Evolutionary conservation across 2,113 vertebrate species (phyloP).

Genomic region (Poeciliopsis prolifica): DNA sequence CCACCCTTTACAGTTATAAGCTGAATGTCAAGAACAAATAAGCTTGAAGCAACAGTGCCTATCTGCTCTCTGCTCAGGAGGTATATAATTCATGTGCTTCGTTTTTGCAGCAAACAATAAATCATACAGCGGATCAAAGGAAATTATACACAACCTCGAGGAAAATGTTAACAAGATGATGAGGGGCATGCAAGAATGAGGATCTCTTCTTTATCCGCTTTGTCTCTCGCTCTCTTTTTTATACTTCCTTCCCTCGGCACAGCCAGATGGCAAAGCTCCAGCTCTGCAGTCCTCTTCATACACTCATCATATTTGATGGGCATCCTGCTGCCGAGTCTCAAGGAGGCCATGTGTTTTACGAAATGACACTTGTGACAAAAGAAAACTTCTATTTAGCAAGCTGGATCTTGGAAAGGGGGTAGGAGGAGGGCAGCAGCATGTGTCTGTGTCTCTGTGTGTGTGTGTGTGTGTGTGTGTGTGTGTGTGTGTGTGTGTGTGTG

Average conservation of each 20-base stretch:
- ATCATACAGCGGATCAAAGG: constrained; percentile 76
- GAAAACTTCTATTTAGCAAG: constrained; percentile 86
- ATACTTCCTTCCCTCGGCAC: constrained; percentile 67
- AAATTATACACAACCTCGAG: constrained; percentile 76
- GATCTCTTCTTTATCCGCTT: constrained; percentile 67
- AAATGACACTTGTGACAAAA: constrained; percentile 86
- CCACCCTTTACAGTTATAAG: constrained; percentile 14
- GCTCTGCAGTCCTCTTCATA: constrained; percentile 75
- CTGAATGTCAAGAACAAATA: constrained; percentile 48
- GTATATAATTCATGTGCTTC: constrained; percentile 68
- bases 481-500: constrained; percentile 13
- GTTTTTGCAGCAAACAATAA: constrained; percentile 78
- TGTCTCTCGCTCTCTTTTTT: constrained; percentile 38
- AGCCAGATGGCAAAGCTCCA: constrained; percentile 78
- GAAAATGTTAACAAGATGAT: constrained; percentile 75
- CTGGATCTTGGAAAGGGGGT: constrained; percentile 70
- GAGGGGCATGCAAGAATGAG: constrained; percentile 81
- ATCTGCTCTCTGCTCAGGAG: constrained; percentile 46
- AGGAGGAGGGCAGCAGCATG: constrained; percentile 55
- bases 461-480: constrained; percentile 17
- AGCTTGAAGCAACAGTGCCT: constrained; percentile 18
- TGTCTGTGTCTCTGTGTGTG: constrained; percentile 20
- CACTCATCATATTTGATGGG: constrained; percentile 77
- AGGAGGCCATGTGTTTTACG: constrained; percentile 78
- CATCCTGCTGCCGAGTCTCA: constrained; percentile 86